A percentile compares a stretch with the other conserved stretches of the same genome.
Conservation (phyloP, 2,888 invertebrate genomes). For the Calliopum simillimum region DNA sequence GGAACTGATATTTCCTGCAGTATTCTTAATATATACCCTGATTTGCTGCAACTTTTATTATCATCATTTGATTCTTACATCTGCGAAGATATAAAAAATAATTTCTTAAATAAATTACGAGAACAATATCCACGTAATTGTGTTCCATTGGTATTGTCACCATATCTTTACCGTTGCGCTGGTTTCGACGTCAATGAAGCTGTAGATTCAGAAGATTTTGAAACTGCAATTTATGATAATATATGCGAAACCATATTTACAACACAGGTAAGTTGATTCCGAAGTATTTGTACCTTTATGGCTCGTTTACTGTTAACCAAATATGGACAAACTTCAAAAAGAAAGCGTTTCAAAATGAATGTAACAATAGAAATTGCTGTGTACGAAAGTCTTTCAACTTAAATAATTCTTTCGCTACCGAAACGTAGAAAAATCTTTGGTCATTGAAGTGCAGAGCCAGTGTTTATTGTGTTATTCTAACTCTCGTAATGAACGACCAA, state of each 20-base stretch:
- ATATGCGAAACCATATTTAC: slow-evolving; percentile 63
- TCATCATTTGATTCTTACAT: slow-evolving; percentile 66
- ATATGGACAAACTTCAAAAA: too few species aligned
- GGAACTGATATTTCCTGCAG: slow-evolving; percentile 71
- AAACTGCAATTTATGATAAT: slow-evolving; percentile 64
- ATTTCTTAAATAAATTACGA: slow-evolving; percentile 83
- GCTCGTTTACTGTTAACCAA: too few species aligned
- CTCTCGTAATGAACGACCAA: too few species aligned
- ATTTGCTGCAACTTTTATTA: slow-evolving; percentile 87
- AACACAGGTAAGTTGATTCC: slow-evolving; percentile 51
- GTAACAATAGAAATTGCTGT: too few species aligned
- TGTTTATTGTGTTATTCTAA: too few species aligned
- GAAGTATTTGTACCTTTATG: too few species aligned
- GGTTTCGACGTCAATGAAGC: slow-evolving; percentile 24
- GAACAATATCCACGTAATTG: slow-evolving; percentile 88
- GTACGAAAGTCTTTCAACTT: too few species aligned
- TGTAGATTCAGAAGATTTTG: slow-evolving; percentile 60
- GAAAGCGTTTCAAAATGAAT: too few species aligned
- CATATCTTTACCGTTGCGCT: slow-evolving; percentile 75
- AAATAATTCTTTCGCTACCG: too few species aligned
- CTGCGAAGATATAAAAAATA: slow-evolving; percentile 53
- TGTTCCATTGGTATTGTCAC: slow-evolving; percentile 90
- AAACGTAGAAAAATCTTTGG: too few species aligned
- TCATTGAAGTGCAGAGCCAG: too few species aligned
- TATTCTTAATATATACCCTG: slow-evolving; percentile 90